These are phyloP conservation scores for Endomychus coccineus DNA, from an alignment of 2,888 invertebrate genomes.

Conservation along the genomic window DNA sequence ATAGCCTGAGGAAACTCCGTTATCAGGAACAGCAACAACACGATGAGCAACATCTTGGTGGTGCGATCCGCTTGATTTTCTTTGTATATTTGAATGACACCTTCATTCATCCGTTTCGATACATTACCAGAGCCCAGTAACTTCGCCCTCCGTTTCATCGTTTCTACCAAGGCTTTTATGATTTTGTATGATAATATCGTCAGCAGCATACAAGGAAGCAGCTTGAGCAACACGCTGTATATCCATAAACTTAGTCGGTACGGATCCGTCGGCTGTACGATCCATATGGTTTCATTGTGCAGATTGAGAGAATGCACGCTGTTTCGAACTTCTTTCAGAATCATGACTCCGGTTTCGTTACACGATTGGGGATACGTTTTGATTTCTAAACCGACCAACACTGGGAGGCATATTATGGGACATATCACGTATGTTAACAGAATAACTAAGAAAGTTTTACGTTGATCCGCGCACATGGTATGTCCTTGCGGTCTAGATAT, in stretches of 20 bases:
- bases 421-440: slow-evolving; percentile 64
- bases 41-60: slow-evolving; percentile 77
- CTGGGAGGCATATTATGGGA: slow-evolving; percentile 71
- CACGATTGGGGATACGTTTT: slow-evolving; percentile 29
- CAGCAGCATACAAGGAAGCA: slow-evolving; percentile 22
- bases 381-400: slow-evolving; percentile 63
- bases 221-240: slow-evolving; percentile 21
- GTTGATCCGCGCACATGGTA: slow-evolving; percentile 20
- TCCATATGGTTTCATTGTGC: slow-evolving; percentile 21
- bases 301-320: slow-evolving; percentile 15
- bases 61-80: slow-evolving; percentile 73
- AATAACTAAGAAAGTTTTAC: slow-evolving; percentile 49
- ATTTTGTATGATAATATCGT: slow-evolving; percentile 22
- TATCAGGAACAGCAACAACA: slow-evolving; percentile 71
- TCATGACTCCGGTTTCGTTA: slow-evolving; percentile 20
- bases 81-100: slow-evolving; percentile 22
- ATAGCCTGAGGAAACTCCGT: slow-evolving; percentile 69
- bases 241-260: slow-evolving; percentile 22
- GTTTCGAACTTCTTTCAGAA: slow-evolving; percentile 16
- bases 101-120: slow-evolving; percentile 15
- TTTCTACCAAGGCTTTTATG: slow-evolving; percentile 21
- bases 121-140: slow-evolving; percentile 18
- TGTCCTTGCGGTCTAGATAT: slow-evolving; percentile 22
- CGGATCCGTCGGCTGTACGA: slow-evolving; percentile 20
- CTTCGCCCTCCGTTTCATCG: slow-evolving; percentile 18